Base-by-base conservation (phyloP, 2,888 invertebrate genomes). In the Lysandra bellargus region DNA sequence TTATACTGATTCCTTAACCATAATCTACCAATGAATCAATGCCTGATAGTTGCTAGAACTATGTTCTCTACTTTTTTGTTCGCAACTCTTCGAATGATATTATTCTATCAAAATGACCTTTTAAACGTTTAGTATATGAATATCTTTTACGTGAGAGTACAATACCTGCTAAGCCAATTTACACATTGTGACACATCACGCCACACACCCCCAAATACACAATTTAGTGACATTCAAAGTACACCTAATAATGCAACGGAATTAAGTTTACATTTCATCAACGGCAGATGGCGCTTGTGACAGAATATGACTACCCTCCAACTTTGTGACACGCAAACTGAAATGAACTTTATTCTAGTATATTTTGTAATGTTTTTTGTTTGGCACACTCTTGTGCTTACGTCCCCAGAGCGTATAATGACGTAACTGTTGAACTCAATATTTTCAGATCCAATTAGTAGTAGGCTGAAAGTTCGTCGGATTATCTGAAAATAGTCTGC, bases 121-220 rank as follows among this genome's bases (percentile, higher is more conserved):
- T 69, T 69, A 69, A 69, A 33, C 33, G 30, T 69, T 69, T 69
- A 69, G 30, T 2, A 9, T 69, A 17, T 37, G 14, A 17, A 33
- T 69, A 69, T 69, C 33, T 78, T 33, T 69, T 4, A 69, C 17
- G 33, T 37, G 4, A 53, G 30, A 72, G 17, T n/a, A 78, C 78
- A 78, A 72, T 78, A 49, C 64, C 69, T 72, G 33, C 64, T 78
- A 78, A 78, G 33, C 78, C 78, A 78, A 44, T 78, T 69, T 33
- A 44, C 69, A 64, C 64, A 44, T 49, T 17, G 30, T 53, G 69
- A 64, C 33, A 53, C 78, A 78, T 60, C 69, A 30, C 69, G 78
- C 78, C 69, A 53, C 37, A 44, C 72, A 30, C 30, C 53, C 33
- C 17, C n/a, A n/a, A 33, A 49, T 44, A 49, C 9, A 14, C 7